Evolutionary conservation across 2,797 vertebrate species (phyloP).

Genomic region (Crotalus adamanteus): DNA sequence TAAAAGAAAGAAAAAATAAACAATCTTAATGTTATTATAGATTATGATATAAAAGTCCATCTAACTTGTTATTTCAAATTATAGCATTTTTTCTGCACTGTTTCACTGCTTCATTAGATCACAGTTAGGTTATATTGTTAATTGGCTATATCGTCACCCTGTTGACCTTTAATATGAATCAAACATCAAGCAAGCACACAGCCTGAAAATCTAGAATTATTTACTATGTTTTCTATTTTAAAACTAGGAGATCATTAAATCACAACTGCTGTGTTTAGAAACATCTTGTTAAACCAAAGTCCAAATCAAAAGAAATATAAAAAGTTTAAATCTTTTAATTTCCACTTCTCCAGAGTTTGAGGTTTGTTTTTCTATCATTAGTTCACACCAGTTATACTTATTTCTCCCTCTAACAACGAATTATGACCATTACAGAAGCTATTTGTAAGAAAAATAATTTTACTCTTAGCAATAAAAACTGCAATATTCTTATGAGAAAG

Average conservation of each 20-base stretch:
- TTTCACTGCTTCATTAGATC: background rate
- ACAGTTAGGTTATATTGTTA: background rate
- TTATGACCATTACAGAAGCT: constrained; percentile 36
- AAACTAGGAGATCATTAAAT: background rate
- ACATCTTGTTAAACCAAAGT: background rate
- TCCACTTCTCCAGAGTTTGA: constrained; percentile 39
- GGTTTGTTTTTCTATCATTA: constrained; percentile 33
- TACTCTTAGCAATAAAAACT: constrained; percentile 38
- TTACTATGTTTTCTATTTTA: background rate
- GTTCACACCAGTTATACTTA: constrained; percentile 45
- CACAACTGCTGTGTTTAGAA: background rate
- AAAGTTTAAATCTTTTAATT: constrained; percentile 25
- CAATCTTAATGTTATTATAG: background rate
- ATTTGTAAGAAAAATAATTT: constrained; percentile 53
- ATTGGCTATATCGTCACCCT: background rate
- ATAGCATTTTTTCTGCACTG: background rate
- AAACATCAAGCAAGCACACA: background rate
- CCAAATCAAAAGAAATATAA: background rate
- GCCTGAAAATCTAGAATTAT: background rate
- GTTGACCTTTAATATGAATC: background rate
- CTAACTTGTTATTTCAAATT: background rate
- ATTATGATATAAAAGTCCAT: background rate
- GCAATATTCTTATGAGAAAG: constrained; percentile 47
- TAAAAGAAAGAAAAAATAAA: background rate
- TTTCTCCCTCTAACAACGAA: constrained; percentile 41